phyloP scores from a whole-genome alignment of 2,797 vertebrate species.

The Pipistrellus nathusii region DNA sequence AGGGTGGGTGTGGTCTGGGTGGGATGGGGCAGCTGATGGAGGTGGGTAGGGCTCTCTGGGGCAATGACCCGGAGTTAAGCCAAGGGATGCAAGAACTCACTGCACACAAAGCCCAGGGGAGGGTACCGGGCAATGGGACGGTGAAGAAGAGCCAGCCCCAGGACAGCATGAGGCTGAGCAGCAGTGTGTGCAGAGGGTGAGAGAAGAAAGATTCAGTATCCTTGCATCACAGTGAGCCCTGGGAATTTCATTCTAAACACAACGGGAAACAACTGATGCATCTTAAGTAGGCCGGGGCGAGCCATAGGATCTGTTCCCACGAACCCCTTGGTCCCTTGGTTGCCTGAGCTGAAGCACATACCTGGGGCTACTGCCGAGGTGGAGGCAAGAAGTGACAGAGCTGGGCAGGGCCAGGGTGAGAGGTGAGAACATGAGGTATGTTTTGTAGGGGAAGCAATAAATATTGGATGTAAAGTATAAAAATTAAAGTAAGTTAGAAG shows the following conservation, averaged over 20 bases:
- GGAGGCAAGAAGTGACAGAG: not conserved
- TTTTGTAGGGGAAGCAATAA: slow-evolving; percentile 40
- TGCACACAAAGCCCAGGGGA: not conserved
- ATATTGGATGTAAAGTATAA: not conserved
- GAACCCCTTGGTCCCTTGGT: not conserved
- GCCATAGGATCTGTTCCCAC: not conserved
- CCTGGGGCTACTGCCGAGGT: not conserved
- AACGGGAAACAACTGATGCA: not conserved
- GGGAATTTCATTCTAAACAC: slow-evolving; percentile 22
- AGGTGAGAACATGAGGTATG: not conserved
- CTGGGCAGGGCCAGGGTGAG: not conserved
- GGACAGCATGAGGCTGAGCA: not conserved
- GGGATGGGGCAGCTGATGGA: not conserved
- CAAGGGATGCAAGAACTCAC: not conserved
- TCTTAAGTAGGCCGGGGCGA: not conserved
- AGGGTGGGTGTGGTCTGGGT: not conserved
- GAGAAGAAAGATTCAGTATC: not conserved
- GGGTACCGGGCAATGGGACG: not conserved
- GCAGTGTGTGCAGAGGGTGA: not conserved
- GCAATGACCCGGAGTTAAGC: not conserved
- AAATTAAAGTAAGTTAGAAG: not conserved
- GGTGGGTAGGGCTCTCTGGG: not conserved
- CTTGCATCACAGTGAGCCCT: not conserved
- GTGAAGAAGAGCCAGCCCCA: not conserved
- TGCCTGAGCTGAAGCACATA: not conserved